A percentile compares a stretch with the other conserved stretches of the same genome.
These are phyloP conservation scores for Gallirallus australis DNA, from an alignment of 2,797 vertebrate species.

Conservation along the genomic window DNA sequence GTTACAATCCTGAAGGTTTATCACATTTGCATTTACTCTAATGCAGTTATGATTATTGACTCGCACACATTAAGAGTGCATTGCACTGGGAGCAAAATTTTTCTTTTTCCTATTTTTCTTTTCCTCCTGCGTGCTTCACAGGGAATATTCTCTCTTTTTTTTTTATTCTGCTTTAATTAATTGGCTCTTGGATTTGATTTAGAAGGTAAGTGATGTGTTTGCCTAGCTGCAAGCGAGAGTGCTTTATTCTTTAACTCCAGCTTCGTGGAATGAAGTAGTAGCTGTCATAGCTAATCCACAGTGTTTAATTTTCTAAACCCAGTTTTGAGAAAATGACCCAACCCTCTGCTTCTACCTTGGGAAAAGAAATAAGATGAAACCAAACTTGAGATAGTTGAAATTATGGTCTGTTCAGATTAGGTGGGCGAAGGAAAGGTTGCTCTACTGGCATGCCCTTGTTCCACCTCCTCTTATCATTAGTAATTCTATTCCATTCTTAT, in stretches of 20 bases:
- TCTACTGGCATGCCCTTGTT: slow-evolving; percentile 11
- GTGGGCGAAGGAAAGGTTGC: neutral
- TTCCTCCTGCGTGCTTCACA: neutral
- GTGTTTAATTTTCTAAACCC: neutral
- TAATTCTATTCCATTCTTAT: slow-evolving; percentile 68
- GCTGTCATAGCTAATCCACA: neutral
- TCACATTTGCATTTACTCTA: neutral
- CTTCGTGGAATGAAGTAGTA: neutral
- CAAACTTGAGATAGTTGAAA: neutral
- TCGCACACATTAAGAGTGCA: neutral
- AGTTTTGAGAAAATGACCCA: neutral
- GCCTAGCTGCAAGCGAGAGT: neutral
- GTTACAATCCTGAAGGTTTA: neutral
- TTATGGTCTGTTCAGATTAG: neutral
- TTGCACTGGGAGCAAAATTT: neutral
- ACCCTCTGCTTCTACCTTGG: neutral
- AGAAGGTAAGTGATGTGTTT: neutral
- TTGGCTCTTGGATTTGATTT: neutral
- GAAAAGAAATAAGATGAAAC: neutral
- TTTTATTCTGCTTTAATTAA: neutral
- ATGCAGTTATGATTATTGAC: neutral
- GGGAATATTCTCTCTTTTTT: neutral
- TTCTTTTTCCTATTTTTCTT: neutral
- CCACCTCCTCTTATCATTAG: slow-evolving; percentile 48
- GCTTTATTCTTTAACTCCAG: neutral